Evolutionary conservation across 2,797 vertebrate genomes (phyloP).

Genomic region (Hydrocynus forskahlii): DNA sequence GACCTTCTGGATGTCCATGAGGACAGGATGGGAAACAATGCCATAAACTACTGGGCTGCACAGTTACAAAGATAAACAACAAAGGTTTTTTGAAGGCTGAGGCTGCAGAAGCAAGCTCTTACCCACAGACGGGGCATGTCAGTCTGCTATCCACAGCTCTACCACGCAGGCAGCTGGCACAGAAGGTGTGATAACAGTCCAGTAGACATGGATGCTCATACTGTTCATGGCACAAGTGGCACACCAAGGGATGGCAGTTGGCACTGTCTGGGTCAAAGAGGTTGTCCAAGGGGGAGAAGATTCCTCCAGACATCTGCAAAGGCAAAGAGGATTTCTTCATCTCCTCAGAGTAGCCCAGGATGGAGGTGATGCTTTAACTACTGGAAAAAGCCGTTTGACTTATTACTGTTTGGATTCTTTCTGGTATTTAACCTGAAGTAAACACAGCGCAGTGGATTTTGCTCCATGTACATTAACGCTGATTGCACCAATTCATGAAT

Average conservation of each 20-base stretch:
- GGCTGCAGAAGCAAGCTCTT: constrained; percentile 54
- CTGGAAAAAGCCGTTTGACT: neutral
- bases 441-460: neutral
- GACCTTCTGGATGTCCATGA: no score
- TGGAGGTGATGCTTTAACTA: neutral
- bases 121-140: constrained; percentile 83
- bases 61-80: neutral
- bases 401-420: neutral
- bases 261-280: constrained; percentile 75
- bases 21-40: neutral
- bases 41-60: neutral
- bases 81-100: no score
- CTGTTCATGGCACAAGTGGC: constrained; percentile 82
- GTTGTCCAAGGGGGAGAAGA: constrained; percentile 80
- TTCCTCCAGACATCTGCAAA: constrained; percentile 81
- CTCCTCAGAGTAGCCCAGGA: neutral
- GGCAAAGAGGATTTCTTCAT: constrained; percentile 32
- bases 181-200: constrained; percentile 87
- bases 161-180: constrained; percentile 82
- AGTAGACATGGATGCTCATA: constrained; percentile 85
- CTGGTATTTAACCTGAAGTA: neutral
- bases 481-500: neutral
- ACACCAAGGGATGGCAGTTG: constrained; percentile 83
- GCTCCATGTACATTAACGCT: neutral
- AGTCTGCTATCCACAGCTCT: constrained; percentile 76